These are phyloP conservation scores for Ondatra zibethicus DNA, from an alignment of 2,113 vertebrate species.

Conservation along the genomic window DNA sequence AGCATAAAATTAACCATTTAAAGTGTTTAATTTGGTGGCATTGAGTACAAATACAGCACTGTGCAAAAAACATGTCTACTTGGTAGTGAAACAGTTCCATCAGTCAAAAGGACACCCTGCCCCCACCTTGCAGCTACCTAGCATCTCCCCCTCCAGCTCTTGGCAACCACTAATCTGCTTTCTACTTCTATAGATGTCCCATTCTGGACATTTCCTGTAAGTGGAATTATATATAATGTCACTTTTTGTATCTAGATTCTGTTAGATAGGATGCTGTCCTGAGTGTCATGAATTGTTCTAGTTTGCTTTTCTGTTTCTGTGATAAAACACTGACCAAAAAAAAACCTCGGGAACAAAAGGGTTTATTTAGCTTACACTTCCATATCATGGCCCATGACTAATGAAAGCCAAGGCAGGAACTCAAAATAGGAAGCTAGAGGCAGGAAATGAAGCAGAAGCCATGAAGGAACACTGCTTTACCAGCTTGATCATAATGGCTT, in stretches of 20 bases:
- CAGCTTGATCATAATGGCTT: neutral
- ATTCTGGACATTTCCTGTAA: constrained; percentile 1
- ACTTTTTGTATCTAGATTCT: neutral
- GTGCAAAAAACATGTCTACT: neutral
- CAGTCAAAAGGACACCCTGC: neutral
- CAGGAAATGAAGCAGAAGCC: neutral
- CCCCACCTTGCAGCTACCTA: neutral
- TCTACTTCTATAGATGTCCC: constrained; percentile 8
- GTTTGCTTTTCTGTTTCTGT: neutral
- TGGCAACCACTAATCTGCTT: constrained; percentile 20
- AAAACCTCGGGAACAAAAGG: neutral
- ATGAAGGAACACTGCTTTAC: neutral
- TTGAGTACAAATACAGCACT: neutral
- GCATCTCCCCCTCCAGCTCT: neutral
- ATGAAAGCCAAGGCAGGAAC: neutral
- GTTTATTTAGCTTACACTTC: neutral
- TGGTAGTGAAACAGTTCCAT: neutral
- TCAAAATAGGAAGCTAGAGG: neutral
- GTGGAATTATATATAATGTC: neutral
- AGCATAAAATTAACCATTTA: constrained; percentile 5
- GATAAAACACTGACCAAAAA: neutral
- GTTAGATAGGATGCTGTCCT: neutral
- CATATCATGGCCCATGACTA: neutral
- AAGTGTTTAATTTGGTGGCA: neutral
- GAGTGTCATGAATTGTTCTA: neutral